Evolutionary conservation across 2,888 invertebrate genomes (phyloP).

Genomic region (Archips crataeganus): DNA sequence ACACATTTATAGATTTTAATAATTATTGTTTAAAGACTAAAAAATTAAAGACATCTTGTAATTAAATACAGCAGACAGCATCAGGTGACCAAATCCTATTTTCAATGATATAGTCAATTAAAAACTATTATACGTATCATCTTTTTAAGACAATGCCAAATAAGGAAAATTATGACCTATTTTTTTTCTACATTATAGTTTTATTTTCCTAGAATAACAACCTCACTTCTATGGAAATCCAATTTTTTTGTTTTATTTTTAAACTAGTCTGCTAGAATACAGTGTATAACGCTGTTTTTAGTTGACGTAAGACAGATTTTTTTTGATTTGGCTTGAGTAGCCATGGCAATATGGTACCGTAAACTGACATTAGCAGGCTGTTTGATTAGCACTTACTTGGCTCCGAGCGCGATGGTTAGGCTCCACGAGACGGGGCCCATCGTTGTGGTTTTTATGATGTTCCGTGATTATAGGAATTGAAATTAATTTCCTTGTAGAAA

Average conservation of each 20-base stretch:
- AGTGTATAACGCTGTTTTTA: slow-evolving; percentile 9
- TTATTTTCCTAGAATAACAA: slow-evolving; percentile 18
- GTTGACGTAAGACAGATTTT: slow-evolving; percentile 11
- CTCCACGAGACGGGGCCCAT: slow-evolving; percentile 77
- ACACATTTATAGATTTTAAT: no score
- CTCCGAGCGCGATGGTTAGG: slow-evolving; percentile 84
- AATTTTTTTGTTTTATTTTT: neutral
- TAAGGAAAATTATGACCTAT: neutral
- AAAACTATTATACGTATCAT: neutral
- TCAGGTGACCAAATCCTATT: neutral
- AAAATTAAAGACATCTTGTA: no score
- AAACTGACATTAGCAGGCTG: slow-evolving; percentile 19
- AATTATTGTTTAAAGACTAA: no score
- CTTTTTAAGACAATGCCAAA: neutral
- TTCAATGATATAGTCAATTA: neutral
- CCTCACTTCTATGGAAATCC: slow-evolving; percentile 5
- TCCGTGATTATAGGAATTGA: slow-evolving; percentile 88
- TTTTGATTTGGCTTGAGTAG: slow-evolving; percentile 53
- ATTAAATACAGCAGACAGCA: neutral
- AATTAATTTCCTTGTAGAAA: slow-evolving; percentile 83
- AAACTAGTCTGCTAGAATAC: slow-evolving; percentile 9
- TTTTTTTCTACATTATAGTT: neutral
- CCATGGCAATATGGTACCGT: slow-evolving; percentile 53
- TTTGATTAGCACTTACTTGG: slow-evolving; percentile 76
- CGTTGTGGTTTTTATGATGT: slow-evolving; percentile 79